phyloP scores from a whole-genome alignment of 2,797 vertebrate species.

The Heteromormyrus szaboi region DNA sequence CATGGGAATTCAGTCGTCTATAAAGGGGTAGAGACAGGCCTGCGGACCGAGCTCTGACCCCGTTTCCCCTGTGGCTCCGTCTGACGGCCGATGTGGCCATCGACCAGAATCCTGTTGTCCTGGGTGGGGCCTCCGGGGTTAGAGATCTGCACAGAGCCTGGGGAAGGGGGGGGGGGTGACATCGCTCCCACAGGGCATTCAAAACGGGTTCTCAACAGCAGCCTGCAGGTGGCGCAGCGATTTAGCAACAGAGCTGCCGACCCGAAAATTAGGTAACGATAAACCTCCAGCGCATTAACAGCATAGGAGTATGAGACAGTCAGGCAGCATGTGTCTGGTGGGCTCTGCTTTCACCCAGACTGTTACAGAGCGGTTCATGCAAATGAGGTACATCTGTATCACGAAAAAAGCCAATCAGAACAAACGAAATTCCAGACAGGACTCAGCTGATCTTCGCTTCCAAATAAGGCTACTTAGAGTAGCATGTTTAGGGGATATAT shows the following conservation, averaged over 20 bases:
- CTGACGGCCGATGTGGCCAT: background rate
- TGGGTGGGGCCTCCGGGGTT: background rate
- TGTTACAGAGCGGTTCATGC: background rate
- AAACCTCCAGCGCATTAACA: background rate
- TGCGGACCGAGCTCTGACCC: background rate
- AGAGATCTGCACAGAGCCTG: background rate
- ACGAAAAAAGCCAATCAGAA: background rate
- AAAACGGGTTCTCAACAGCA: background rate
- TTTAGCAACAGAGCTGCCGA: background rate
- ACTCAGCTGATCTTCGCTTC: background rate
- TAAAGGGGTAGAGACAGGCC: background rate
- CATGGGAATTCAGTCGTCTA: constrained; percentile 18
- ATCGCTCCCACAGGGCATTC: background rate
- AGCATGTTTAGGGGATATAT: background rate
- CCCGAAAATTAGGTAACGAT: background rate
- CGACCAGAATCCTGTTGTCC: background rate
- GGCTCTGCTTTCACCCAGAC: background rate
- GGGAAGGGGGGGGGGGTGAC: background rate
- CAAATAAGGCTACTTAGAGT: background rate
- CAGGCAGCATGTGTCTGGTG: background rate
- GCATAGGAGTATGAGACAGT: background rate
- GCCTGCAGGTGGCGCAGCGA: background rate
- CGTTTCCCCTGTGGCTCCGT: background rate
- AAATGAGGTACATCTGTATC: background rate
- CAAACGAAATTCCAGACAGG: background rate